phyloP scores from a whole-genome alignment of 2,113 vertebrate species.

The Chaetorhynchus papuensis region DNA sequence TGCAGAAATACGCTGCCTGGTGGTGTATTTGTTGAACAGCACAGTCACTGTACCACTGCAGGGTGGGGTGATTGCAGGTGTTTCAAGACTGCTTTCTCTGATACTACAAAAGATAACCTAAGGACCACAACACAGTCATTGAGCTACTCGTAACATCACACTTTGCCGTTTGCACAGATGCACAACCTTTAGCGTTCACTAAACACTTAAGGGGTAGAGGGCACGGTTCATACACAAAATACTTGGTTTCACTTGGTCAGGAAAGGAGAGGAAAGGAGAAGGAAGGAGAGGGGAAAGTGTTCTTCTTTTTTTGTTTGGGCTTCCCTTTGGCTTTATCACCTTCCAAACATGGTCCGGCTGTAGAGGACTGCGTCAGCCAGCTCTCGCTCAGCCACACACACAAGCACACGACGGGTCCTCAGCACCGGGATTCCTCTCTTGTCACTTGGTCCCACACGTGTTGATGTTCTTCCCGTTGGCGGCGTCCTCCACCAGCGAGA shows the following conservation, averaged over 20 bases:
- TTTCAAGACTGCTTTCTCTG: conserved; percentile 34
- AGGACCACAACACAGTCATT: conserved; percentile 18
- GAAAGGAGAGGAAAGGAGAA: background rate
- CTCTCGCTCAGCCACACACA: background rate
- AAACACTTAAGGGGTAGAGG: background rate
- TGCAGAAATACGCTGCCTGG: background rate
- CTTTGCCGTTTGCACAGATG: background rate
- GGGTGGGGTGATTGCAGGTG: background rate
- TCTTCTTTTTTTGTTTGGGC: no score
- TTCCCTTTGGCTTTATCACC: conserved; percentile 19
- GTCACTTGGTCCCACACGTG: conserved; percentile 85
- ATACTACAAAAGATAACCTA: background rate
- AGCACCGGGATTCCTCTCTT: background rate
- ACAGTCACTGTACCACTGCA: background rate
- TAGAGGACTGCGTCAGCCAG: background rate
- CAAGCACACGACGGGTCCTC: background rate
- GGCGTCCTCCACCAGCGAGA: conserved; percentile 91
- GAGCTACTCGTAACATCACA: background rate
- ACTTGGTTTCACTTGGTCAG: background rate
- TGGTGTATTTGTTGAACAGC: background rate
- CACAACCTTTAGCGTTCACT: background rate
- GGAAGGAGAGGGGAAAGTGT: background rate
- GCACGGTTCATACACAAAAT: conserved; percentile 6
- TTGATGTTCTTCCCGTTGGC: conserved; percentile 95
- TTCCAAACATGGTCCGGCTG: background rate